Conservation (phyloP, 2,113 vertebrate genomes). For the Mola mola region DNA sequence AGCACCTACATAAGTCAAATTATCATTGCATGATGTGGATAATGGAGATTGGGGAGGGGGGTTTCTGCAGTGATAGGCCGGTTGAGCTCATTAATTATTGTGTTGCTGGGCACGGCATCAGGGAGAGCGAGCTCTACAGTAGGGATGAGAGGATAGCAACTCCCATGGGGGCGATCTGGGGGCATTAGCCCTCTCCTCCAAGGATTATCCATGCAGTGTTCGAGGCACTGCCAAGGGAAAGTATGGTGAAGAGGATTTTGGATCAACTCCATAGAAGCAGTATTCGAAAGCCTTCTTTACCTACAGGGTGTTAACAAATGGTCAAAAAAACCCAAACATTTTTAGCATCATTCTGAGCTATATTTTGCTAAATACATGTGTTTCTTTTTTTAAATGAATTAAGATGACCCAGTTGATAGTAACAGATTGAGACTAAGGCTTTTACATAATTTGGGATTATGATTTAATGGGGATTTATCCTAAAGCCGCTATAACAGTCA, state of each 20-base stretch:
- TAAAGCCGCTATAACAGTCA: conserved; percentile 18
- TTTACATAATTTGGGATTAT: conserved; percentile 71
- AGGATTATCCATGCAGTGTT: conserved; percentile 64
- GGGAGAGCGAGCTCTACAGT: conserved; percentile 42
- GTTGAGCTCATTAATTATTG: conserved; percentile 77
- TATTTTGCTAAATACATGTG: conserved; percentile 35
- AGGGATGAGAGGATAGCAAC: conserved; percentile 49
- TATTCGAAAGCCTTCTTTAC: conserved; percentile 24
- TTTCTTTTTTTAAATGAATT: conserved; percentile 23
- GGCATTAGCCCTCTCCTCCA: conserved; percentile 67
- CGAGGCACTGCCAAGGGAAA: conserved; percentile 48
- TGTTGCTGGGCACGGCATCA: conserved; percentile 58
- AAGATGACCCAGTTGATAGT: conserved; percentile 63
- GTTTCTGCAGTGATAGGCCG: conserved; percentile 58
- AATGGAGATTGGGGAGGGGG: conserved; percentile 60
- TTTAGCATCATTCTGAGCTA: conserved; percentile 2
- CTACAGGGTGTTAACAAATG: conserved; percentile 5
- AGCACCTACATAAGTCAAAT: conserved; percentile 76
- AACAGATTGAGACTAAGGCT: conserved; percentile 68
- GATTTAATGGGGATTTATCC: conserved; percentile 38
- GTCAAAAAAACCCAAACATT: conserved; percentile 9
- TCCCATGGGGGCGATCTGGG: conserved; percentile 56
- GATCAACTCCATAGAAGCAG: conserved; percentile 39
- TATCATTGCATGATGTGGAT: conserved; percentile 67
- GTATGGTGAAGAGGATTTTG: conserved; percentile 53